Conservation (phyloP, 2,888 invertebrate genomes). For the Drosophila mimetica region DNA sequence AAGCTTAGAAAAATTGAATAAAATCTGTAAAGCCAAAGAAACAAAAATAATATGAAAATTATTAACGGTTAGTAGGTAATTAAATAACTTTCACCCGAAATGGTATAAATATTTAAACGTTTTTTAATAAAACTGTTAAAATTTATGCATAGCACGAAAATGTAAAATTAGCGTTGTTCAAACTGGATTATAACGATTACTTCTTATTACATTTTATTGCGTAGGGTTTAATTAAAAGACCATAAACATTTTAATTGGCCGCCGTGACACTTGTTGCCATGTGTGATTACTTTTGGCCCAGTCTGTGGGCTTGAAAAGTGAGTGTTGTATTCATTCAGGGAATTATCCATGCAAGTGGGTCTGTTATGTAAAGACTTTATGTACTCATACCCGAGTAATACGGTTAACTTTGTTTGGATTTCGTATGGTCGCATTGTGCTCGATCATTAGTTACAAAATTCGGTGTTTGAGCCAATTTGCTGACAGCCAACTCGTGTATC, state of each 20-base stretch:
- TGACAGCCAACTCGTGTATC: constrained; percentile 6
- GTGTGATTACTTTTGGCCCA: constrained; percentile 17
- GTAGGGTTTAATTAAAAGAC: constrained; percentile 12
- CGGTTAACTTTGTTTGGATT: constrained; percentile 14
- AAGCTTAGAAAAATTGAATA: constrained; percentile 32
- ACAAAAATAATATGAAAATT: not conserved
- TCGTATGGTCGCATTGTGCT: constrained; percentile 25
- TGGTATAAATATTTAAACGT: not conserved
- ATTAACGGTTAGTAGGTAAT: not conserved
- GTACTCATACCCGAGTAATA: constrained; percentile 13
- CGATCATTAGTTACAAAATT: constrained; percentile 31
- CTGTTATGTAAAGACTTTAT: constrained; percentile 23
- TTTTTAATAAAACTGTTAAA: not conserved
- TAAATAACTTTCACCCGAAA: constrained; percentile 9
- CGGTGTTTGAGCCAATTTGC: constrained; percentile 28
- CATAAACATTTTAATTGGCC: constrained; percentile 19
- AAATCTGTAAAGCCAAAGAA: constrained; percentile 20
- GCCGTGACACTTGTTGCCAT: constrained; percentile 15
- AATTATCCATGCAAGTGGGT: constrained; percentile 35
- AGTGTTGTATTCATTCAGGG: constrained; percentile 14
- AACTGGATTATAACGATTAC: not conserved
- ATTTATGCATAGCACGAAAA: not conserved
- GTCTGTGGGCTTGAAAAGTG: constrained; percentile 27
- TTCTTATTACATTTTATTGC: constrained; percentile 7
- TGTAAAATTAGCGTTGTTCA: not conserved